Evolutionary conservation across 2,888 invertebrate genomes (phyloP).

Genomic region (Trypoxylon attenuatum): DNA sequence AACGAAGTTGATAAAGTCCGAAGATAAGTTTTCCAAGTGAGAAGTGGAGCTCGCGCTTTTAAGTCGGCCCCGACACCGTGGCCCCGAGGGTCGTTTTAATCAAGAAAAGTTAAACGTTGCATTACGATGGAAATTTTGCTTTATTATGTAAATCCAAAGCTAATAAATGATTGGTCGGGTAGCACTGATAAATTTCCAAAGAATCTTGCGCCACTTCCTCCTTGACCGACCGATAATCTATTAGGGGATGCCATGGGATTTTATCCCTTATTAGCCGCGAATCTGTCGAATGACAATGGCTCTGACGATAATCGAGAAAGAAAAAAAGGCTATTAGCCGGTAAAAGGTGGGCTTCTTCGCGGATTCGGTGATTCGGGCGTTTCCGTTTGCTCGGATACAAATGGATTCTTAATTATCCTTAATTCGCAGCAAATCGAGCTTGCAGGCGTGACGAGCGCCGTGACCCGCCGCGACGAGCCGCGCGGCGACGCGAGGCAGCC

Average conservation of each 20-base stretch:
- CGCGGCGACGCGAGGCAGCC: slow-evolving; percentile 33
- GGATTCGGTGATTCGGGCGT: slow-evolving; percentile 14
- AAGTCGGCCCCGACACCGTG: slow-evolving; percentile 14
- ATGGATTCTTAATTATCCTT: slow-evolving; percentile 60
- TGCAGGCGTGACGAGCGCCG: slow-evolving; percentile 48
- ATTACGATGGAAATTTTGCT: slow-evolving; percentile 20
- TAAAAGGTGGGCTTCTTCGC: slow-evolving; percentile 19
- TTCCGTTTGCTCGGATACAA: slow-evolving; percentile 39
- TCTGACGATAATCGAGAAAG: background rate
- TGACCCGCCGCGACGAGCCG: background rate
- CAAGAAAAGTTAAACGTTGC: slow-evolving; percentile 29
- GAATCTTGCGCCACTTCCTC: too few relatives aligned
- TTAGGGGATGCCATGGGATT: too few relatives aligned
- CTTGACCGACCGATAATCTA: too few relatives aligned
- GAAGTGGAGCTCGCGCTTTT: slow-evolving; percentile 19
- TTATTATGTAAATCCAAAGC: slow-evolving; percentile 14
- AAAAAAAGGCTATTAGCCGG: slow-evolving; percentile 25
- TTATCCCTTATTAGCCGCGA: background rate
- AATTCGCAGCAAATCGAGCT: slow-evolving; percentile 57
- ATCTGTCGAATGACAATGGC: background rate
- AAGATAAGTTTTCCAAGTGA: slow-evolving; percentile 30
- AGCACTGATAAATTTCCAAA: background rate
- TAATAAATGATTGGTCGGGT: background rate
- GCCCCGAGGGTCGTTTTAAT: slow-evolving; percentile 21
- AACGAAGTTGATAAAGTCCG: slow-evolving; percentile 29